Evolutionary conservation across 2,113 vertebrate genomes (phyloP).

Genomic region (Leucoraja erinaceus): DNA sequence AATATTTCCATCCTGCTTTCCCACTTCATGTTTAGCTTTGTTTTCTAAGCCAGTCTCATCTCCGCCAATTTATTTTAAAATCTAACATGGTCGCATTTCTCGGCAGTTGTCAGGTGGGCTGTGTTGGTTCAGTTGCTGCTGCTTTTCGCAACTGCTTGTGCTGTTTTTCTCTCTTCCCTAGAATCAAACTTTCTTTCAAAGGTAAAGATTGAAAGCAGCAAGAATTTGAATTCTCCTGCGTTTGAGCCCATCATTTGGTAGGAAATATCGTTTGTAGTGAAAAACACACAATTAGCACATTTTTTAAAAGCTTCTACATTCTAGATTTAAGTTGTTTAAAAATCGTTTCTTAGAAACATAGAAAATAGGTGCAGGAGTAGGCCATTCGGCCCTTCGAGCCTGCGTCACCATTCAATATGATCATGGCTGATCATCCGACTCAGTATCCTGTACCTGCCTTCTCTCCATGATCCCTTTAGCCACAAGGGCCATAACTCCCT

Average conservation of each 20-base stretch:
- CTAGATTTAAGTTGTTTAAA: too few relatives aligned
- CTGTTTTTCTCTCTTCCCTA: neutral
- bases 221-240: neutral
- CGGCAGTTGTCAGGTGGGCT: too few relatives aligned
- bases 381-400: too few relatives aligned
- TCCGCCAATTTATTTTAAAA: neutral
- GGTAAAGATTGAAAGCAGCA: neutral
- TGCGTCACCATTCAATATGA: too few relatives aligned
- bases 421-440: too few relatives aligned
- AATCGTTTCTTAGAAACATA: neutral
- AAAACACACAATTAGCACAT: neutral
- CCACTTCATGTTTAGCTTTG: neutral
- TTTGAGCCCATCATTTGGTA: neutral
- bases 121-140: neutral
- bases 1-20: neutral
- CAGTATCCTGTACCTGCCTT: too few relatives aligned
- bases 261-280: neutral
- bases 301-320: neutral
- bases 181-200: neutral
- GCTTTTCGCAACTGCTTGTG: neutral
- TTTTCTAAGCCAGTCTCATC: neutral
- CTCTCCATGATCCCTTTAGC: too few relatives aligned
- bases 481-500: too few relatives aligned
- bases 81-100: too few relatives aligned
- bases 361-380: too few relatives aligned